Conservation (phyloP, 2,797 vertebrate genomes). For the Onychomys leucogaster region DNA sequence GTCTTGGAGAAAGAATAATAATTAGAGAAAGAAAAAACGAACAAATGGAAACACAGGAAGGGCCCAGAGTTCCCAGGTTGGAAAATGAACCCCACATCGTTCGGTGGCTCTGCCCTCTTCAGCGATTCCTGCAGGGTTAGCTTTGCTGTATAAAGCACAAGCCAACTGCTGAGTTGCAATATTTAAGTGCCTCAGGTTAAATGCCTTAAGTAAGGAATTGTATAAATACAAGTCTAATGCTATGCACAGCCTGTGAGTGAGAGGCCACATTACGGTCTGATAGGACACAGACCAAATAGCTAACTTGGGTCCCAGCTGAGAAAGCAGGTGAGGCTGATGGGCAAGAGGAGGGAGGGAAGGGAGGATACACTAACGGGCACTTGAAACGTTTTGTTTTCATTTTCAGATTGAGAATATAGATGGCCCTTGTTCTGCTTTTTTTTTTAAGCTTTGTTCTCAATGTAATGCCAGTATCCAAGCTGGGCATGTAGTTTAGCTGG, state of each 20-base stretch:
- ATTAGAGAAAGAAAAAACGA: background rate
- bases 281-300: background rate
- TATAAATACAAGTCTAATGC: conserved; percentile 30
- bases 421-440: background rate
- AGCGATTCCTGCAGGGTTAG: background rate
- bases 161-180: conserved; percentile 6
- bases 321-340: background rate
- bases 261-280: background rate
- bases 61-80: background rate
- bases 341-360: no score
- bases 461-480: background rate
- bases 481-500: background rate
- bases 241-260: background rate
- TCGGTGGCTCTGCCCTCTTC: background rate
- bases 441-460: no score
- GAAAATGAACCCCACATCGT: background rate
- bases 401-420: background rate
- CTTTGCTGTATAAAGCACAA: background rate
- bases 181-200: conserved; percentile 38
- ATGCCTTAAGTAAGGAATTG: conserved; percentile 54
- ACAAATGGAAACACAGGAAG: background rate
- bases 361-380: background rate
- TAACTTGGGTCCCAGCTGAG: background rate
- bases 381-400: background rate
- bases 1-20: background rate